Evolutionary conservation across 2,888 invertebrate genomes (phyloP).

Genomic region (Diplazon laetatorius): DNA sequence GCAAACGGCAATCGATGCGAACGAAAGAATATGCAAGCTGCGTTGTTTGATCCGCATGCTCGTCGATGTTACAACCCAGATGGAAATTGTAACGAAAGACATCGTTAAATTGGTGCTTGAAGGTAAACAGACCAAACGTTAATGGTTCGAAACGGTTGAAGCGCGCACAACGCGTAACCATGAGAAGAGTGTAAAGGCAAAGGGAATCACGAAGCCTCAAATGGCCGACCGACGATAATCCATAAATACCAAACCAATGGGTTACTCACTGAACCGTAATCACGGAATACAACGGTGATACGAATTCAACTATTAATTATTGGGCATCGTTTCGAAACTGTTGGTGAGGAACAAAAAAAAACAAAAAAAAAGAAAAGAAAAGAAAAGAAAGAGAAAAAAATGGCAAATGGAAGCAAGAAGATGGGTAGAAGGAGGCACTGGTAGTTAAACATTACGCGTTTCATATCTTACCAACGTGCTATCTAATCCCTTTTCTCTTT

Average conservation of each 20-base stretch:
- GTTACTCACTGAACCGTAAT: conserved; percentile 26
- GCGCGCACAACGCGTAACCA: background rate
- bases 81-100: background rate
- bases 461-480: conserved; percentile 81
- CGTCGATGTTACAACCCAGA: conserved; percentile 16
- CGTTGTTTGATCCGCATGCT: background rate
- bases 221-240: conserved; percentile 9
- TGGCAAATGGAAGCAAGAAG: conserved; percentile 39
- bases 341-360: too few relatives aligned
- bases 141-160: conserved; percentile 15
- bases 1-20: conserved; percentile 60
- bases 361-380: too few relatives aligned
- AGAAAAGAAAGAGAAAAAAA: conserved; percentile 41
- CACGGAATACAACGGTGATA: conserved; percentile 52
- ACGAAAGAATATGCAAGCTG: conserved; percentile 41
- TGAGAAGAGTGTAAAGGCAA: background rate
- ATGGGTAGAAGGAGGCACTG: conserved; percentile 67
- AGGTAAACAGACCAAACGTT: conserved; percentile 17
- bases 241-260: conserved; percentile 16
- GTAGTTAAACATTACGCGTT: conserved; percentile 82
- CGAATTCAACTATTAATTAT: conserved; percentile 81
- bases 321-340: conserved; percentile 77
- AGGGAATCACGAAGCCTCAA: conserved; percentile 25
- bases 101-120: conserved; percentile 2
- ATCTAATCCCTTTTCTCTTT: conserved; percentile 78